Evolutionary conservation across 2,113 vertebrate species (phyloP).

Genomic region (Scomber colias): DNA sequence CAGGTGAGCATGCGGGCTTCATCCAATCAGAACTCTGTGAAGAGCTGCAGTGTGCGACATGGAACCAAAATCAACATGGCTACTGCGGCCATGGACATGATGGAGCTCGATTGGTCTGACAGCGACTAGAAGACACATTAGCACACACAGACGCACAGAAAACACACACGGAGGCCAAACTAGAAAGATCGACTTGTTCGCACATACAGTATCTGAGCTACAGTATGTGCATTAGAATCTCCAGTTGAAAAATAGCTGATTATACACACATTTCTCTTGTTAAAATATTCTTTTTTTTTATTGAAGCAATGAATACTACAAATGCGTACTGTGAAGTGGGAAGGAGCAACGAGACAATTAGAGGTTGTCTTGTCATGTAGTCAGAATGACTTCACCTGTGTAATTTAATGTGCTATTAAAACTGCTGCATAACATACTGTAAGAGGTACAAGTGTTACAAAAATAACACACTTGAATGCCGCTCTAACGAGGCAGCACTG

Average conservation of each 20-base stretch:
- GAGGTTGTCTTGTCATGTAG: slow-evolving; percentile 52
- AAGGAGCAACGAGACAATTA: slow-evolving; percentile 47
- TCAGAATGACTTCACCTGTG: slow-evolving; percentile 73
- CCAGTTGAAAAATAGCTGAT: slow-evolving; percentile 53
- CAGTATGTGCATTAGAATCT: slow-evolving; percentile 55
- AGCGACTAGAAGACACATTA: slow-evolving; percentile 82
- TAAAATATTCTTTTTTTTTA: slow-evolving; percentile 58
- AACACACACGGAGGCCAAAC: slow-evolving; percentile 66
- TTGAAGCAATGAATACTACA: slow-evolving; percentile 54
- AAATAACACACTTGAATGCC: slow-evolving; percentile 63
- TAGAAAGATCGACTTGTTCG: slow-evolving; percentile 44
- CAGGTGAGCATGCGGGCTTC: slow-evolving; percentile 96
- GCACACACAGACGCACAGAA: slow-evolving; percentile 24
- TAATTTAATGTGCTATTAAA: slow-evolving; percentile 70
- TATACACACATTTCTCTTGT: slow-evolving; percentile 62
- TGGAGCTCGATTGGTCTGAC: slow-evolving; percentile 94
- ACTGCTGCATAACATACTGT: slow-evolving; percentile 71
- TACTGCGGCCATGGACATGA: slow-evolving; percentile 90
- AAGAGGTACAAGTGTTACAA: slow-evolving; percentile 71
- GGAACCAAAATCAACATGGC: slow-evolving; percentile 96
- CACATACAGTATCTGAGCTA: slow-evolving; percentile 54
- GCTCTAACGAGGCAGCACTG: slow-evolving; percentile 64
- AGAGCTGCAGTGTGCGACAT: slow-evolving; percentile 93
- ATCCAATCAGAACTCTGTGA: slow-evolving; percentile 97
- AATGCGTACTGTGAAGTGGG: slow-evolving; percentile 72